Conservation (phyloP, 2,888 invertebrate species). For the Parnassius glacialis region DNA sequence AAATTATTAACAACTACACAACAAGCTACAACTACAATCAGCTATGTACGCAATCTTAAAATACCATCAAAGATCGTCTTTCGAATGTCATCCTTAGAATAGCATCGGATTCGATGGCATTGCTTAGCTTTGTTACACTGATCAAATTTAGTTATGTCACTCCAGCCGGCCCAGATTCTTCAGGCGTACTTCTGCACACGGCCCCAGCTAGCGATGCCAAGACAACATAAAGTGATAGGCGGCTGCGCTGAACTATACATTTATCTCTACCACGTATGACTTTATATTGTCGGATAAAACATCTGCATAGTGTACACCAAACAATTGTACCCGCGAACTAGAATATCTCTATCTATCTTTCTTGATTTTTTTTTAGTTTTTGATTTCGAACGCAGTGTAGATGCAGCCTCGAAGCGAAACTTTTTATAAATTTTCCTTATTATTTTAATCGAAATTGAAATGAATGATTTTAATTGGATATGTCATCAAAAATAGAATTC, state of each 20-base stretch:
- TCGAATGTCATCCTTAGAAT: constrained; percentile 32
- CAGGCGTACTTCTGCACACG: constrained; percentile 74
- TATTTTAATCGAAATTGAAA: background rate
- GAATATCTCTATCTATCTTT: background rate
- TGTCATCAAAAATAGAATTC: constrained; percentile 27
- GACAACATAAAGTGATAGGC: constrained; percentile 53
- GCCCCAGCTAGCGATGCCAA: constrained; percentile 73
- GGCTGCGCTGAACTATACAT: constrained; percentile 60
- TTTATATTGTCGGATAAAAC: constrained; percentile 55
- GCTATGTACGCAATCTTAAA: constrained; percentile 6
- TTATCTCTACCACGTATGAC: constrained; percentile 60
- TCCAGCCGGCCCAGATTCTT: constrained; percentile 78
- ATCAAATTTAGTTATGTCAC: constrained; percentile 80
- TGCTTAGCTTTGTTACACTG: constrained; percentile 67
- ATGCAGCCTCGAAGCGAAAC: background rate
- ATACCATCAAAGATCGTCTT: constrained; percentile 21
- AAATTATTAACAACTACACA: background rate
- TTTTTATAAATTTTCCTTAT: background rate
- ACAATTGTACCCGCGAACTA: constrained; percentile 6
- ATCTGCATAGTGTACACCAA: constrained; percentile 39
- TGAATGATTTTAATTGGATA: background rate
- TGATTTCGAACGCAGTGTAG: constrained; percentile 2
- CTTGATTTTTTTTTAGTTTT: background rate
- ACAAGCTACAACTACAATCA: background rate
- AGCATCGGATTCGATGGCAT: constrained; percentile 55